Evolutionary conservation across 2,888 invertebrate species (phyloP).

Genomic region (Tanaodytes sp.): DNA sequence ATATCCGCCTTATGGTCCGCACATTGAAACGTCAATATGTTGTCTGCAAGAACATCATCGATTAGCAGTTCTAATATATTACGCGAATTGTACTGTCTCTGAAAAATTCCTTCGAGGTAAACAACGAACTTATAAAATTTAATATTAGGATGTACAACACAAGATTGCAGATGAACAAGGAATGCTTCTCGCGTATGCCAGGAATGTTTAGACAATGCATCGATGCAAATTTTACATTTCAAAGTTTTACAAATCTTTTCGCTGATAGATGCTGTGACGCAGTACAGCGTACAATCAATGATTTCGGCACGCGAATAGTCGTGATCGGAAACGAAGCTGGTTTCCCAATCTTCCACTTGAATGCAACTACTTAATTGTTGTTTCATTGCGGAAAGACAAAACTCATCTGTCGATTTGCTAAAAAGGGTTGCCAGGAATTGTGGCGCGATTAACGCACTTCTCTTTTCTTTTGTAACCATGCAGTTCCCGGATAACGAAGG

Average conservation of each 20-base stretch:
- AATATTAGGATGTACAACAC: not conserved
- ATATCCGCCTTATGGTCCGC: not conserved
- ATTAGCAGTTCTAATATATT: not conserved
- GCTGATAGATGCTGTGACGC: not conserved
- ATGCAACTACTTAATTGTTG: too few relatives aligned
- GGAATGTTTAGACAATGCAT: not conserved
- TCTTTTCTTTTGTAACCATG: too few relatives aligned
- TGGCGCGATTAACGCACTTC: too few relatives aligned
- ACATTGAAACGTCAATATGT: not conserved
- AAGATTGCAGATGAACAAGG: not conserved
- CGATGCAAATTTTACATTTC: not conserved
- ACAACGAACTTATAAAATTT: not conserved
- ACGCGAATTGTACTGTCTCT: not conserved
- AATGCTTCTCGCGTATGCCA: not conserved
- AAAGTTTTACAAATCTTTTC: not conserved
- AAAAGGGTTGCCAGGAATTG: too few relatives aligned
- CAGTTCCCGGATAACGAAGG: too few relatives aligned
- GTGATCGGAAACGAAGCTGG: not conserved
- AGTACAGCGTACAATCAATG: not conserved
- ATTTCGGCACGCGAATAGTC: not conserved
- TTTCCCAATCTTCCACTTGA: not conserved
- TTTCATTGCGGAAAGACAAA: too few relatives aligned
- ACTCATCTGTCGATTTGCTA: too few relatives aligned
- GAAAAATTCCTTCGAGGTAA: not conserved
- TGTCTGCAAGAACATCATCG: not conserved